phyloP scores from a whole-genome alignment of 2,797 vertebrate genomes.

The Buphagus erythrorhynchus region DNA sequence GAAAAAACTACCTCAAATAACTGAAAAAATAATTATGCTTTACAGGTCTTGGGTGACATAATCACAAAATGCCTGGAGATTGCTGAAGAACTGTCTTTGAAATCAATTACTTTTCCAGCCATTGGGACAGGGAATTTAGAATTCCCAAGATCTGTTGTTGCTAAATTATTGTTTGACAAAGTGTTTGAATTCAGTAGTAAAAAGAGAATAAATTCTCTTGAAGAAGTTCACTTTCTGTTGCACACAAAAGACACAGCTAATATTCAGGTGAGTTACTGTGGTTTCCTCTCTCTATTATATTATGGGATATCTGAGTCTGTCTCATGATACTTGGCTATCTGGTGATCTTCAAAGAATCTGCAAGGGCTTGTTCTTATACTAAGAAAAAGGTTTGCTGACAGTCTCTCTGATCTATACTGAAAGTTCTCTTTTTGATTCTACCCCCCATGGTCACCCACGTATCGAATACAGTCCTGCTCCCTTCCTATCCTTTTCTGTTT shows the following conservation, averaged over 20 bases:
- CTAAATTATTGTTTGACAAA: constrained; percentile 79
- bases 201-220: constrained; percentile 53
- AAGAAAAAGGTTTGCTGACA: background rate
- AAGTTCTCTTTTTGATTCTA: background rate
- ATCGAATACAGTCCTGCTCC: background rate
- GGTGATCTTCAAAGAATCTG: background rate
- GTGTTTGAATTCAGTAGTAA: constrained; percentile 77
- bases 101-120: constrained; percentile 87
- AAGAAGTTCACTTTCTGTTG: constrained; percentile 81
- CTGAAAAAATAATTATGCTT: constrained; percentile 17
- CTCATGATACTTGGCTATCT: background rate
- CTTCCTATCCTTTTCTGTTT: background rate
- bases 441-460: background rate
- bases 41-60: constrained; percentile 73
- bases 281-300: background rate
- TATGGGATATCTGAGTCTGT: background rate
- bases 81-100: constrained; percentile 69
- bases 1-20: background rate
- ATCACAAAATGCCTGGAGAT: constrained; percentile 79
- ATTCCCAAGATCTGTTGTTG: constrained; percentile 83
- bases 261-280: constrained; percentile 74
- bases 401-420: background rate
- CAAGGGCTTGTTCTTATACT: background rate
- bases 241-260: constrained; percentile 80
- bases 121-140: constrained; percentile 86